Conservation (phyloP, 2,113 vertebrate species). For the Hipposideros armiger region DNA sequence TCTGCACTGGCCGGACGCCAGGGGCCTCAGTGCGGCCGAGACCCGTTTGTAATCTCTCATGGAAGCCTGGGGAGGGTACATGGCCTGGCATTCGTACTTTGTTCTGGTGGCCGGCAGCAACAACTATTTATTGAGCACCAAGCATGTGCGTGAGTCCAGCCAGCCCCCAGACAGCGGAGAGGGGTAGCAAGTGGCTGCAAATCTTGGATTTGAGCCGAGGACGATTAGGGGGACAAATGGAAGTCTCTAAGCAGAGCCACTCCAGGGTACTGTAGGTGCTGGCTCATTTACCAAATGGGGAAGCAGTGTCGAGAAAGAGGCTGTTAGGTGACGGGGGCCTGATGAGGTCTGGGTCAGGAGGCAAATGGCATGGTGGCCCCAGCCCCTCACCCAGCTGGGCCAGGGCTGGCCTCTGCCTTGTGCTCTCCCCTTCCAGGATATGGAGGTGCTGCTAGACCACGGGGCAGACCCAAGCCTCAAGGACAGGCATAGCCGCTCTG, state of each 20-base stretch:
- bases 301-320: background rate
- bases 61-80: background rate
- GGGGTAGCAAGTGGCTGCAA: background rate
- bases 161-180: background rate
- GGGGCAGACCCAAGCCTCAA: conserved; percentile 63
- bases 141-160: background rate
- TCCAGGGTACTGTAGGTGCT: accelerated
- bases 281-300: background rate
- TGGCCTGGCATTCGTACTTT: background rate
- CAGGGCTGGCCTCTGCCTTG: background rate
- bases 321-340: background rate
- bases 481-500: conserved; percentile 74
- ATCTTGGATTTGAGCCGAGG: background rate
- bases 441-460: conserved; percentile 71
- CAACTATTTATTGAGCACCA: background rate
- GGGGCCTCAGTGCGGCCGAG: background rate
- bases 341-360: background rate
- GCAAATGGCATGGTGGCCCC: background rate
- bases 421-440: conserved; percentile 59
- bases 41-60: background rate
- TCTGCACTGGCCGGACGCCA: accelerated
- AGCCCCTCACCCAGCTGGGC: background rate
- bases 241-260: background rate
- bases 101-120: background rate
- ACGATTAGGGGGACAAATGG: too few species aligned